Base-by-base conservation (phyloP, 2,888 invertebrate species). In the Pecten maximus region DNA sequence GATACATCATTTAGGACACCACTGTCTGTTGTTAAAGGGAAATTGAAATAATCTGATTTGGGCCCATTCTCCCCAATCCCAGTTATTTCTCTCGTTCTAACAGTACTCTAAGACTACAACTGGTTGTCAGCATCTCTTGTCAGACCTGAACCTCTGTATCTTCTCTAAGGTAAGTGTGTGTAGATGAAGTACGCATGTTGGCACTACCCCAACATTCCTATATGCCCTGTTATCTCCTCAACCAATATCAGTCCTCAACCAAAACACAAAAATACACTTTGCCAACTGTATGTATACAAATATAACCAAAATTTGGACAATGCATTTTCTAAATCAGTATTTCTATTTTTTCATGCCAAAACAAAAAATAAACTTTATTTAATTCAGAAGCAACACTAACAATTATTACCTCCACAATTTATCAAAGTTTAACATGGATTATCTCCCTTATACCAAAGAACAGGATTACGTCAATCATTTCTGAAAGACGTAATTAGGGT, bases 221-320 rank as follows among this genome's bases (percentile, higher is more conserved):
- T 74, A 74, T 74, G 35, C 74, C n/a, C 28, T 74, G 74, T 74
- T 74, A 74, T 12, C 35, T 74, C 74, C n/a, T n/a, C n/a, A n/a
- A 2, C 54, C 23, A 74, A 74, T 23, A 74, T 74, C 35, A 60
- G 23, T 23, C 15, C 74, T 35, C 28, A 35, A 28, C 74, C 12
- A 0, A 74, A 35, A 8, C 15, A 35, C 74, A 28, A 35, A 74
- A 74, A 12, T 54, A 54, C 54, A n/a, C 6, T 44, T 44, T 10
- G 8, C 44, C 44, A 44, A 10, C 44, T 44, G 12, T 44, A 44
- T 44, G 12, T 44, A 44, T 10, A 12, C 74, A 28, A 28, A n/a
- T 3, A 19, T 54, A 3, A 50, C 50, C 6, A 50, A 50, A 50
- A 12, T 16, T n/a, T n/a, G n/a, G 16, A 19, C 3, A 12, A 50